A percentile compares a stretch with the other conserved stretches of the same genome.
Conservation (phyloP, 2,113 vertebrate genomes). For the Gymnorhina tibicen region DNA sequence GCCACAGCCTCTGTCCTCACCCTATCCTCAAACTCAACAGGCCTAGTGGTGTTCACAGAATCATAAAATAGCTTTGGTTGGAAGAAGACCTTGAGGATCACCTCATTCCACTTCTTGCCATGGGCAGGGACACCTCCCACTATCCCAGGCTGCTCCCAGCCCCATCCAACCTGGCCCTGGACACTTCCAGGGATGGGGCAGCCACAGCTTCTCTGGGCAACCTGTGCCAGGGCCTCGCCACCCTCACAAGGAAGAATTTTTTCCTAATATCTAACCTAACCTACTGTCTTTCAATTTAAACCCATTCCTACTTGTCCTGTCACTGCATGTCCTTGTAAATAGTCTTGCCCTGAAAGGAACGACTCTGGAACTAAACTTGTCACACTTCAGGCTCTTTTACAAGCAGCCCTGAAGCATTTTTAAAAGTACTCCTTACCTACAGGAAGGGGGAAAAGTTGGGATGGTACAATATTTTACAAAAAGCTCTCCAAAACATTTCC, state of each 20-base stretch:
- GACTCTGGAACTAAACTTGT: background rate
- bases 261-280: background rate
- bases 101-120: background rate
- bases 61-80: background rate
- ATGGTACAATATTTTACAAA: background rate
- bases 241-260: background rate
- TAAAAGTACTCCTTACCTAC: background rate
- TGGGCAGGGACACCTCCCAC: background rate
- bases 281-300: background rate
- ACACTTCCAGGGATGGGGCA: background rate
- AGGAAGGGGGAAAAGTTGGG: background rate
- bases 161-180: fast-evolving
- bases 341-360: background rate
- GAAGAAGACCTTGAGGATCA: background rate
- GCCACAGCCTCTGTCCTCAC: background rate
- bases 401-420: background rate
- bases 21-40: background rate
- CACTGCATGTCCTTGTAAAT: background rate
- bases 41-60: background rate
- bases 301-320: background rate
- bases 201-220: background rate
- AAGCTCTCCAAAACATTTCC: background rate
- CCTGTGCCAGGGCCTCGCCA: background rate
- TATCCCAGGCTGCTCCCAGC: background rate
- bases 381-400: background rate